Base-by-base conservation (phyloP, 2,113 vertebrate species). In the Malurus alboscapulatus region DNA sequence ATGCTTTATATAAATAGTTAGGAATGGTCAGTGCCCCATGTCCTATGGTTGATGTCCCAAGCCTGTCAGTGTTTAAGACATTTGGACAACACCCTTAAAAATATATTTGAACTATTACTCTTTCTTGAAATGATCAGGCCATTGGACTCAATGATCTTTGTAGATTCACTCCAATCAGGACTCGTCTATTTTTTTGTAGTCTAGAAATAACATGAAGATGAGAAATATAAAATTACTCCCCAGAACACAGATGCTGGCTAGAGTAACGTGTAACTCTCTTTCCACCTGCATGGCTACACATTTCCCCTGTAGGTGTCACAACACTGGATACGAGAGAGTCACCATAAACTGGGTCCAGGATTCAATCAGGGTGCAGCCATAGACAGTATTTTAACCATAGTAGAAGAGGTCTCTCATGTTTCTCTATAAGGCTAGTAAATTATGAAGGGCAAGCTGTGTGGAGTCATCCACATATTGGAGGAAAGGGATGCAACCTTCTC, bases 141-240 rank as follows among this genome's bases (percentile, higher is more conserved):
- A 45, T 19, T 42, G 26, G 32, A 57, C 14, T 26, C 6, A 1
- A n/a, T 38, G 30, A 40, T 30, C 3, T 0, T 2, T 50, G 10
- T 20, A 83, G 22, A 32, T 32, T 4, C 4, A 24, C 73, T 84
- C 59, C 65, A 69, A 27, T 25, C 18, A 6, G 5, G 78, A 61
- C 3, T 44, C 14, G 9, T 77, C 5, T 8, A 25, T 5, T n/a
- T 83, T 79, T 87, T 45, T 62, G 16, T 29, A 3, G 20, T 66
- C 50, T 25, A 17, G 2, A 62, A 47, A 55, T 24, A 59, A 57
- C 3, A 4, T 26, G 22, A 80, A 73, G 10, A 59, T 48, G 22
- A 68, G n/a, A 79, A 88, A 86, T 27, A n/a, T 13, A 25, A 83
- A 74, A 50, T 29, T 68, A 71, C 17, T 79, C 10, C 30, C 24